A percentile compares a stretch with the other conserved stretches of the same genome.
Evolutionary conservation across 2,888 invertebrate species (phyloP).

Genomic region (Cremastobaeus sp.): DNA sequence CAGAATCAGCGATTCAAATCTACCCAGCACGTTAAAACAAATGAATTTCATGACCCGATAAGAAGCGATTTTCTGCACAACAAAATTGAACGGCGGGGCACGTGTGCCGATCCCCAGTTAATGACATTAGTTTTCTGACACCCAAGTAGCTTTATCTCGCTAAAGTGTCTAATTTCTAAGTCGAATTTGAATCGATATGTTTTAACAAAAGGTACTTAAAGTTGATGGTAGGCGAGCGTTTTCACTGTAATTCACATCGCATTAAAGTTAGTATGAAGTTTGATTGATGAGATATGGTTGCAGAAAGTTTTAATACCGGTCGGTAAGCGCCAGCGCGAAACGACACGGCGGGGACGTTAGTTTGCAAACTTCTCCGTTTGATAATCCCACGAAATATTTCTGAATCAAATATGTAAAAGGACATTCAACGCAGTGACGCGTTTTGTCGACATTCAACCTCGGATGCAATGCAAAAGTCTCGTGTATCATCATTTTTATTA

Average conservation of each 20-base stretch:
- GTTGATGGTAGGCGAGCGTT: slow-evolving; percentile 44
- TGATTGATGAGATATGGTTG: slow-evolving; percentile 54
- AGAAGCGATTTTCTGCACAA: neutral
- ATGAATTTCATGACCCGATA: too few relatives aligned
- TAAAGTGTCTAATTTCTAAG: slow-evolving; percentile 9
- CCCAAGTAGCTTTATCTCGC: slow-evolving; percentile 9
- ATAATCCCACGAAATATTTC: slow-evolving; percentile 45
- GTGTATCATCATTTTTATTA: too few relatives aligned
- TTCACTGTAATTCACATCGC: slow-evolving; percentile 53
- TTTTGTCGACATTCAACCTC: too few relatives aligned
- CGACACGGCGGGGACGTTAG: slow-evolving; percentile 45
- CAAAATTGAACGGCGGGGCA: neutral
- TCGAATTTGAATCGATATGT: slow-evolving; percentile 37
- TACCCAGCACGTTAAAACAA: too few relatives aligned
- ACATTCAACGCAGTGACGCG: slow-evolving; percentile 26
- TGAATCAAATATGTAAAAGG: slow-evolving; percentile 43
- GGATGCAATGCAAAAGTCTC: too few relatives aligned
- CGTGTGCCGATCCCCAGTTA: neutral
- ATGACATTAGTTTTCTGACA: slow-evolving; percentile 8
- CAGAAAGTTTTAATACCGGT: slow-evolving; percentile 53
- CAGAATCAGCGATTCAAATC: too few relatives aligned
- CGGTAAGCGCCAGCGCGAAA: slow-evolving; percentile 37
- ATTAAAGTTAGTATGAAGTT: slow-evolving; percentile 56
- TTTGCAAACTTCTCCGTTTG: slow-evolving; percentile 47
- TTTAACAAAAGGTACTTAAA: slow-evolving; percentile 53